A percentile compares a stretch with the other conserved stretches of the same genome.
Conservation (phyloP, 1,140 invertebrate species). For the Diachasmimorpha longicaudata region DNA sequence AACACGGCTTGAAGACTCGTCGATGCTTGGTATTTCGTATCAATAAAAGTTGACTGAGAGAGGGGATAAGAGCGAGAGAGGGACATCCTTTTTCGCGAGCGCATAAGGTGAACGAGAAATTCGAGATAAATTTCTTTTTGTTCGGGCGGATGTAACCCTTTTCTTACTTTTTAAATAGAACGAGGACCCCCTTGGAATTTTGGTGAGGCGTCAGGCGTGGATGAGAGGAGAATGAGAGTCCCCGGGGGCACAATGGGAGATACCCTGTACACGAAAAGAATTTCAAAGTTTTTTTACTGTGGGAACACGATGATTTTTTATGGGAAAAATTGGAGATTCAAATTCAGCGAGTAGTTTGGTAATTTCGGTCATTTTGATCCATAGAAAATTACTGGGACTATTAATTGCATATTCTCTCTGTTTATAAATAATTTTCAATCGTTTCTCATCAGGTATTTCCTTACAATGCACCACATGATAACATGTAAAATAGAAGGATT, state of each 20-base stretch:
- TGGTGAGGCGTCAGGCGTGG: conserved; percentile 2
- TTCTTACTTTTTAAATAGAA: conserved; percentile 6
- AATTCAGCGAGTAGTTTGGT: no score
- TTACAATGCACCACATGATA: neutral
- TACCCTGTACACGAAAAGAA: no score
- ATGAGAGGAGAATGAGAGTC: neutral
- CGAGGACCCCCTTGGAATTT: neutral
- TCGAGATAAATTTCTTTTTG: conserved; percentile 29
- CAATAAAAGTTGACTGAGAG: neutral
- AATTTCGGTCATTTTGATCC: no score
- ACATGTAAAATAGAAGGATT: neutral
- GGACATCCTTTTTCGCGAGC: neutral
- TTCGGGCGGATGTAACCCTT: conserved; percentile 16
- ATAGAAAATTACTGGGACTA: no score
- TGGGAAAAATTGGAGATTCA: no score
- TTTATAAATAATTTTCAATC: neutral
- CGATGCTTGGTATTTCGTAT: conserved; percentile 23
- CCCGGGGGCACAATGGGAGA: neutral
- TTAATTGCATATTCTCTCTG: no score
- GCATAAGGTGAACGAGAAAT: conserved; percentile 20
- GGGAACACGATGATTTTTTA: no score
- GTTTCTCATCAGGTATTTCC: neutral
- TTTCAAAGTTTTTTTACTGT: no score
- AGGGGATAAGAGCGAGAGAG: neutral
- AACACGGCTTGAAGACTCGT: conserved; percentile 20